Conservation (phyloP, 2,113 vertebrate genomes). For the Mungos mungo region DNA sequence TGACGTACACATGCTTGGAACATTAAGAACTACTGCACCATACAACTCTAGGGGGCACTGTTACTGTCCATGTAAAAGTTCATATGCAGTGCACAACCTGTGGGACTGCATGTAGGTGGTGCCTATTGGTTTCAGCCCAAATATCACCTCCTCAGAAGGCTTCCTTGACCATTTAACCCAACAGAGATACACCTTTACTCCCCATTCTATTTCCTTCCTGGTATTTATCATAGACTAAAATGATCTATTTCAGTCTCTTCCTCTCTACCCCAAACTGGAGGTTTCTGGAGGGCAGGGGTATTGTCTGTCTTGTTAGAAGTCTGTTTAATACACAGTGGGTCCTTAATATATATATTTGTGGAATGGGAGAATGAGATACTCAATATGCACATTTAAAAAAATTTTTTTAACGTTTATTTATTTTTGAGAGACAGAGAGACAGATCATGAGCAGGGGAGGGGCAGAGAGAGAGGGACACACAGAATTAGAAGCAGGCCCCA, state of each 20-base stretch:
- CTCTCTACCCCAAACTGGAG: background rate
- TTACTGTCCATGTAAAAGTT: background rate
- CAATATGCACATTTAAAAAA: background rate
- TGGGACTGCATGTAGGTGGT: background rate
- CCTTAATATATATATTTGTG: conserved; percentile 7
- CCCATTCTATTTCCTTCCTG: background rate
- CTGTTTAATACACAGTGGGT: background rate
- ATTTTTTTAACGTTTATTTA: too few species aligned
- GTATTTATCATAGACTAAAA: background rate
- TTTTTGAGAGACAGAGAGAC: too few species aligned
- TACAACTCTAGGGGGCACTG: background rate
- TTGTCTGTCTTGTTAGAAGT: background rate
- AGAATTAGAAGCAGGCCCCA: too few species aligned
- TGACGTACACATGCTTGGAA: background rate
- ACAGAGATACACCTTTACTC: background rate
- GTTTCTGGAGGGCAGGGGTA: background rate
- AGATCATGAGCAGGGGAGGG: too few species aligned
- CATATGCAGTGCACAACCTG: background rate
- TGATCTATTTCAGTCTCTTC: background rate
- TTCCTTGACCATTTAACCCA: background rate
- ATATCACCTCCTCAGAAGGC: background rate
- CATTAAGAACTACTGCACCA: background rate
- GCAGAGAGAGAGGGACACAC: too few species aligned
- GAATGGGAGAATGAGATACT: conserved; percentile 9
- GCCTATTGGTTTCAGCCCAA: background rate